Percentiles rank a stretch among this genome's conserved stretches.
phyloP scores from a whole-genome alignment of 2,113 vertebrate genomes.

The Morone chrysops region DNA sequence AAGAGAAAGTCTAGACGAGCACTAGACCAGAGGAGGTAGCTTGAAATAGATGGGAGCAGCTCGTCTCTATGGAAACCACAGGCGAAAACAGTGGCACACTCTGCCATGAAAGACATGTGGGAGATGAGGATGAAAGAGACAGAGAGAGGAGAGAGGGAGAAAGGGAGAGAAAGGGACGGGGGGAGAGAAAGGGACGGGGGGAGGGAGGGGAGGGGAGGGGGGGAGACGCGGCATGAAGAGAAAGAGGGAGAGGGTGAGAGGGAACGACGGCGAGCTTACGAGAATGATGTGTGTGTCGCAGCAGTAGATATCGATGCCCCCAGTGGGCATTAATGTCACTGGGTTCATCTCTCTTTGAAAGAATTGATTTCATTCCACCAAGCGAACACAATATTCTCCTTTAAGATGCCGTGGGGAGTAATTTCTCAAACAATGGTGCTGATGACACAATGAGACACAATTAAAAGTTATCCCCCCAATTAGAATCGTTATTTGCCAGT shows the following conservation, averaged over 20 bases:
- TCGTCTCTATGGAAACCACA: slow-evolving; percentile 87
- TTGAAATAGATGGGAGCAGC: slow-evolving; percentile 84
- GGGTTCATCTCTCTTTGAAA: slow-evolving; percentile 53
- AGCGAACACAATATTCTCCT: slow-evolving; percentile 35
- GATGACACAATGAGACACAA: slow-evolving; percentile 19
- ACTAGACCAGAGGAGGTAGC: slow-evolving; percentile 74
- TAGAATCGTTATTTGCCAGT: slow-evolving; percentile 3
- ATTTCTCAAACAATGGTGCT: slow-evolving; percentile 15
- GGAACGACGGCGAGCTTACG: slow-evolving; percentile 11
- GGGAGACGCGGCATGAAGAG: slow-evolving; percentile 20
- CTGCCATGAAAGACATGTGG: slow-evolving; percentile 74
- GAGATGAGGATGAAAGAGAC: slow-evolving; percentile 76
- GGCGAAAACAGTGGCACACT: slow-evolving; percentile 77
- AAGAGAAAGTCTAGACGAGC: slow-evolving; percentile 71
- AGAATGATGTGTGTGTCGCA: slow-evolving; percentile 51
- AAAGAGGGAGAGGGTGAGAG: slow-evolving; percentile 12
- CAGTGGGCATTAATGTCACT: slow-evolving; percentile 51
- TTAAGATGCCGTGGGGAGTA: slow-evolving; percentile 15
- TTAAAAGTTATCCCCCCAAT: slow-evolving; percentile 32
- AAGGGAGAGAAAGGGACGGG: neutral
- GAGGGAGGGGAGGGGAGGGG: slow-evolving; percentile 22
- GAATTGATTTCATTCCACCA: slow-evolving; percentile 62
- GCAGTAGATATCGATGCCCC: slow-evolving; percentile 55
- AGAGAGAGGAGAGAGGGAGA: slow-evolving; percentile 11
- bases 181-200: slow-evolving; percentile 7